A percentile compares a stretch with the other conserved stretches of the same genome.
phyloP scores from a whole-genome alignment of 2,888 invertebrate species.

The Schizaphis graminum region DNA sequence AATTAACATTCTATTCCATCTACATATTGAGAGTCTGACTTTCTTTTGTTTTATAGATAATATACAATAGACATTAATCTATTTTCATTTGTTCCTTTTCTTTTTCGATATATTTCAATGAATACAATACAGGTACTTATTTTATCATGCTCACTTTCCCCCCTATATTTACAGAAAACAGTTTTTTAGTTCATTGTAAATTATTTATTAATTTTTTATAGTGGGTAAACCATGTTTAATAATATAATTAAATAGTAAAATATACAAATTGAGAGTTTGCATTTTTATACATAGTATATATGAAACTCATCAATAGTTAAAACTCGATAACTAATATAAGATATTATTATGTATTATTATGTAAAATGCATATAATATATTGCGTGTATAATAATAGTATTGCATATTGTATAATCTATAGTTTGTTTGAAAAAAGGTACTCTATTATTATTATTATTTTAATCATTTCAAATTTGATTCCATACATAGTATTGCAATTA shows the following conservation, averaged over 20 bases:
- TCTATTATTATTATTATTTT: constrained; percentile 20
- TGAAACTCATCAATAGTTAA: not conserved
- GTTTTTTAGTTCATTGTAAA: not conserved
- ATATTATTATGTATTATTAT: not conserved
- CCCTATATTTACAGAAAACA: not conserved
- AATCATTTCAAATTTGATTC: not conserved
- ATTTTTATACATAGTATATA: not conserved
- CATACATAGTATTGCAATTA: not conserved
- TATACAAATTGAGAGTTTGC: not conserved
- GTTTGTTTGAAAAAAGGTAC: not conserved
- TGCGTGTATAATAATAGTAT: not conserved
- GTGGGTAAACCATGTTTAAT: not conserved
- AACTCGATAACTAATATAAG: not conserved
- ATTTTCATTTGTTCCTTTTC: not conserved
- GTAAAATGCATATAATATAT: not conserved
- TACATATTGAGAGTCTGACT: not conserved
- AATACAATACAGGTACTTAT: not conserved
- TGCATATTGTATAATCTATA: not conserved
- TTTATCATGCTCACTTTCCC: not conserved
- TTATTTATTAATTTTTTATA: not conserved
- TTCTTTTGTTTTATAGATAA: not conserved
- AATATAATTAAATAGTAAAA: not conserved
- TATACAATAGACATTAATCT: not conserved
- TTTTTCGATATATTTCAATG: not conserved
- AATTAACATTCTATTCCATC: not conserved